These are phyloP conservation scores for Siphonodentalium dalli DNA, from an alignment of 2,888 invertebrate species.

Conservation along the genomic window DNA sequence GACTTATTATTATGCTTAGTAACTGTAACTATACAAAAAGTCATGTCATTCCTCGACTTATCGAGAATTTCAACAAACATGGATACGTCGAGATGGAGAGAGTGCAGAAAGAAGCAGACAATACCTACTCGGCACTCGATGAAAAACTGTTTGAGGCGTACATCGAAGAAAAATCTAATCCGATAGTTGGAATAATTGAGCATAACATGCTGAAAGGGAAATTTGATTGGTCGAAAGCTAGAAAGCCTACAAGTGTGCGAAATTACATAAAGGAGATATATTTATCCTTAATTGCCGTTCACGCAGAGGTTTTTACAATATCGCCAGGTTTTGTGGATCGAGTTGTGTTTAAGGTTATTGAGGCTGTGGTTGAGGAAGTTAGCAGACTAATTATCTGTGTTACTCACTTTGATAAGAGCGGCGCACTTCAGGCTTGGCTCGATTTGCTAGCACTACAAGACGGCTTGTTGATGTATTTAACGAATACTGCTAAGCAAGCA, in stretches of 20 bases:
- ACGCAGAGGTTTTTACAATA: conserved; percentile 75
- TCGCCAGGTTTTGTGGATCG: conserved; percentile 77
- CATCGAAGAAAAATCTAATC: conserved; percentile 87
- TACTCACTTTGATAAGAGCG: conserved; percentile 55
- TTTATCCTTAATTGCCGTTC: conserved; percentile 67
- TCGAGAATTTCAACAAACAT: conserved; percentile 71
- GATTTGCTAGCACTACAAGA: conserved; percentile 77
- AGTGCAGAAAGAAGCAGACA: conserved; percentile 71
- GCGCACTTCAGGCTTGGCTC: conserved; percentile 72
- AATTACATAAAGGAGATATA: conserved; percentile 75
- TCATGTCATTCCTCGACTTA: conserved; percentile 77
- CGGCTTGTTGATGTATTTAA: conserved; percentile 73
- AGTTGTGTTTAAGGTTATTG: conserved; percentile 76
- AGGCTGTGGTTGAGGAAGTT: conserved; percentile 91
- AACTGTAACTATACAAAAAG: conserved; percentile 86
- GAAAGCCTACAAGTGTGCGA: conserved; percentile 69
- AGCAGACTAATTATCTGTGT: conserved; percentile 85
- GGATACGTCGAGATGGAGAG: conserved; percentile 77
- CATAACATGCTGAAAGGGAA: conserved; percentile 93
- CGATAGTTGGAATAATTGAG: conserved; percentile 93
- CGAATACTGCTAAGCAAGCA: conserved; percentile 73
- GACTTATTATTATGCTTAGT: conserved; percentile 82
- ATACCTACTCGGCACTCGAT: conserved; percentile 59
- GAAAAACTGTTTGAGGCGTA: conserved; percentile 63
- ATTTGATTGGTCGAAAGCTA: conserved; percentile 83